Evolutionary conservation across 2,797 vertebrate genomes (phyloP), one percentile per base, ranked within the genome.

Genomic region (Tarsius wallacei): DNA sequence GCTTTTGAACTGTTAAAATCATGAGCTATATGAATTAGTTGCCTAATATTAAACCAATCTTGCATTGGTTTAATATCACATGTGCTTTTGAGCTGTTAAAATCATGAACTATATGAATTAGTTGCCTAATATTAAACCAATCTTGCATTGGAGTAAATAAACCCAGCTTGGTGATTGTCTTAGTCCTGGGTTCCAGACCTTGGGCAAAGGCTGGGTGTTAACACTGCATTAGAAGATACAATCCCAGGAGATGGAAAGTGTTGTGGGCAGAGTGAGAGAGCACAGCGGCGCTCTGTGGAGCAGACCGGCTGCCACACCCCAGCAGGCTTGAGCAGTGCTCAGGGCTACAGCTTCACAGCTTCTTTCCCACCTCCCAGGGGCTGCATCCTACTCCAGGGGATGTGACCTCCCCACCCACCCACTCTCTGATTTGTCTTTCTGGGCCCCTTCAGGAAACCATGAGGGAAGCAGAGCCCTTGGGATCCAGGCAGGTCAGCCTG

Each of bases 221-320:
- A 1, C 7, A 0, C 22, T 21, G 53, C 8, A 0, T 6, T 1
- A 2, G 59, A 11, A 80, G 57, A 31, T n/a, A 19, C 17, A 1
- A 53, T 5, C 49, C 70, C 87, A 14, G 59, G 73, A 61, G 42
- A 36, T 24, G 12, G 24, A 36, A 51, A 31, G 73, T 22, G 88
- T 53, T 14, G 42, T 2, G 26, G 26, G n/a, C 36, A 36, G 31
- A 7, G 64, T 57, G 55, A 15, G 1, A 16, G 55, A 19, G 55
- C 19, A 42, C 42, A 42, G 55, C 15, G 16, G 28, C 26, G 26
- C 61, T 14, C 26, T 64, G 61, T 13, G 4, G 61, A 63, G 12
- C 61, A 1, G 82, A 28, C 47, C 47, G 42, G 5, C 42, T 42
- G 42, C 42, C 42, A 42, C 42, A 42, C 42, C 42, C 9, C 47